These are phyloP conservation scores for Charanyca ferruginea DNA, from an alignment of 2,888 invertebrate species.

Conservation along the genomic window DNA sequence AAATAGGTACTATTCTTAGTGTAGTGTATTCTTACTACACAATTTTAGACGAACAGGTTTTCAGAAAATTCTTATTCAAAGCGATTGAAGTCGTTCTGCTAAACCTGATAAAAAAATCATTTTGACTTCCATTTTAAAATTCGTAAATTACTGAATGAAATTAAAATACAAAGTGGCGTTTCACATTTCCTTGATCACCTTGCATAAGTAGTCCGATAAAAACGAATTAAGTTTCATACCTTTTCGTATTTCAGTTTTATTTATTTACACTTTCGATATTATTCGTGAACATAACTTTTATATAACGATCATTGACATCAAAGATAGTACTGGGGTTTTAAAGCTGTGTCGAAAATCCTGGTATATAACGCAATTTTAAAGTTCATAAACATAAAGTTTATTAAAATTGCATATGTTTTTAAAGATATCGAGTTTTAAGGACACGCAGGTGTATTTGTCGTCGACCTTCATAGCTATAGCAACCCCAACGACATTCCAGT, in stretches of 20 bases:
- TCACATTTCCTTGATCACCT: constrained; percentile 46
- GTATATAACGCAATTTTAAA: constrained; percentile 27
- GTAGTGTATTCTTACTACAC: too few species aligned
- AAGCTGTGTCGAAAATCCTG: constrained; percentile 2
- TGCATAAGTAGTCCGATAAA: constrained; percentile 43
- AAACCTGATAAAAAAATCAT: neutral
- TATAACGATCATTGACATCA: constrained; percentile 18
- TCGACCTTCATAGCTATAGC: constrained; percentile 60
- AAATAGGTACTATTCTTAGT: too few species aligned
- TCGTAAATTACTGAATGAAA: constrained; percentile 31
- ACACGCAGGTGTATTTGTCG: constrained; percentile 56
- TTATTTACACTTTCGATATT: constrained; percentile 46
- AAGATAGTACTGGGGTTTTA: constrained; percentile 4
- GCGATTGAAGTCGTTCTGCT: constrained; percentile 1
- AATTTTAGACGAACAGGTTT: too few species aligned
- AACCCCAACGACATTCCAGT: constrained; percentile 71
- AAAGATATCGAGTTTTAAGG: constrained; percentile 50
- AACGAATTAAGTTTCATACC: constrained; percentile 35
- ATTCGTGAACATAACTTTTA: constrained; percentile 22
- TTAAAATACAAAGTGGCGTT: constrained; percentile 39
- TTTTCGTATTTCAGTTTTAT: constrained; percentile 39
- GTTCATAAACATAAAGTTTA: constrained; percentile 42
- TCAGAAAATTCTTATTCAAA: neutral
- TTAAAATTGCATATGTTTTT: constrained; percentile 52
- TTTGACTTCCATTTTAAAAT: constrained; percentile 23